phyloP scores from a whole-genome alignment of 2,888 invertebrate genomes.

The Colletes collaris region DNA sequence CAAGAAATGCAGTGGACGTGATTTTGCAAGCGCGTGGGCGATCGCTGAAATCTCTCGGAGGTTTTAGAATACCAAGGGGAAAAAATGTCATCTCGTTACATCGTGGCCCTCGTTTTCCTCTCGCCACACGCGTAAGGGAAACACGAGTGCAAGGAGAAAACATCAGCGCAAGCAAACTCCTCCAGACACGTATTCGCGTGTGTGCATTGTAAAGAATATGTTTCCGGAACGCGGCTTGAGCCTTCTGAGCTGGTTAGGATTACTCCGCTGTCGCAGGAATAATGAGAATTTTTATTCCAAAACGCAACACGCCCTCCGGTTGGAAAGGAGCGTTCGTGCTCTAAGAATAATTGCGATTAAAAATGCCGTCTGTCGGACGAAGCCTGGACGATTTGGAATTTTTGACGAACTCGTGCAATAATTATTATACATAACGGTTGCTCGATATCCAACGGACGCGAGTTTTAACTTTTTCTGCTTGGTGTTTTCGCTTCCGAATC shows the following conservation, averaged over 20 bases:
- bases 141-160: background rate
- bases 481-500: too few relatives aligned
- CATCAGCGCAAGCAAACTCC: conserved; percentile 33
- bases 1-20: background rate
- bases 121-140: conserved; percentile 16
- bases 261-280: conserved; percentile 35
- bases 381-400: background rate
- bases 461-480: too few relatives aligned
- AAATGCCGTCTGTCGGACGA: conserved; percentile 3
- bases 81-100: conserved; percentile 44
- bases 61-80: conserved; percentile 19
- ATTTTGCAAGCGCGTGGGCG: background rate
- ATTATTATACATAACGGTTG: too few relatives aligned
- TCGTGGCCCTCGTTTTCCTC: conserved; percentile 29
- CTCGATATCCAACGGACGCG: too few relatives aligned
- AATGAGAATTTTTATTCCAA: conserved; percentile 51
- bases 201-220: conserved; percentile 40
- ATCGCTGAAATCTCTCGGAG: background rate
- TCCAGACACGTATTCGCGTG: conserved; percentile 33
- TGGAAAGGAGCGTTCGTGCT: conserved; percentile 23
- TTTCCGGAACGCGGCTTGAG: conserved; percentile 35
- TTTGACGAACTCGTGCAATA: background rate
- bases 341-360: conserved; percentile 2
- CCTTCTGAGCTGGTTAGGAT: conserved; percentile 27
- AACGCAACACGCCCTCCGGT: background rate